Evolutionary conservation across 2,797 vertebrate genomes (phyloP), one percentile per base, ranked within the genome.

Genomic region (Chiroxiphia lanceolata): DNA sequence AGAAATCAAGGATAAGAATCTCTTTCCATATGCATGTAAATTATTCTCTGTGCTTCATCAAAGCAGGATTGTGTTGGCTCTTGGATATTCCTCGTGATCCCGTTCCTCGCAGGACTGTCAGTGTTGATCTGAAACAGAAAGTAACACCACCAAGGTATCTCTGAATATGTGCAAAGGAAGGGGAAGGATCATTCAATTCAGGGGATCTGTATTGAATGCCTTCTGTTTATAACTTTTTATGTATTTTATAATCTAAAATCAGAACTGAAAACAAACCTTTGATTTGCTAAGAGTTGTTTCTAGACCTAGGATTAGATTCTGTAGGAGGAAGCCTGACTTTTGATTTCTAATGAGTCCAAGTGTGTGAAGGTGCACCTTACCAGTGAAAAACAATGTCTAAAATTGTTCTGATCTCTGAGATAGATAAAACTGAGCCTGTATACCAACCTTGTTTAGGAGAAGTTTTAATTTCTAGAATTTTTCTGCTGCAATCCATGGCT

Each of bases 1-100:
- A 99, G 97, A 94, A 99, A 99, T 86, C 97, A 89, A 15, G 98
- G 98, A 60, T 99, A 99, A 31, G 98, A 99, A 97, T 99, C 98
- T 89, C 98, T 98, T 96, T 99, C 98, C 98, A 98, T 98, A 82
- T 99, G 97, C 83, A 97, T 97, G 27, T 98, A 98, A 82, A 99
- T 98, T 48, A 98, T 98, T 98, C 97, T 98, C 95, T 99, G 98
- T 78, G 98, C 98, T 54, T 99, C 98, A 53, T 99, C 98, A 83
- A 99, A 99, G 96, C 98, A 98, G 13, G 98, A 95, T 59, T 92
- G 31, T 44, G 98, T 98, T 86, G 98, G 98, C 91, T 98, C 97
- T 94, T 98, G 98, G 91, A 99, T 97, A 45, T 97, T 98, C 84
- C 91, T 97, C 93, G 97, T 97, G 96, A 99, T 98, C 33, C 95